Conservation (phyloP, 2,797 vertebrate species). For the Coranthus polyacanthus region DNA sequence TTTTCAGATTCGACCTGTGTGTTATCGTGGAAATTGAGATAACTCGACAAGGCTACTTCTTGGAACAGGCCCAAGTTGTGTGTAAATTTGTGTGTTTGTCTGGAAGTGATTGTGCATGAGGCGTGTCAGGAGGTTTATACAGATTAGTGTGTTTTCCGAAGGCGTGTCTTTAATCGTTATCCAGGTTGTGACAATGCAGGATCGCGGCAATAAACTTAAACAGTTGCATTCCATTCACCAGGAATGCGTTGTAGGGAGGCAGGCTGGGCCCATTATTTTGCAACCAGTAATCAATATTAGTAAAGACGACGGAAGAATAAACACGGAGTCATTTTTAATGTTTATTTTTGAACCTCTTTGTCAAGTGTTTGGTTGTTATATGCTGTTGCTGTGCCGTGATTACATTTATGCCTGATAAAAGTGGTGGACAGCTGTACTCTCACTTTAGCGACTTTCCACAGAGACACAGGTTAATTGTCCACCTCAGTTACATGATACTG, state of each 20-base stretch:
- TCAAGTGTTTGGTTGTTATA: slow-evolving; percentile 17
- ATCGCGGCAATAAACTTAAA: slow-evolving; percentile 41
- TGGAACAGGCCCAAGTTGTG: slow-evolving; percentile 25
- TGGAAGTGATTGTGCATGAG: slow-evolving; percentile 54
- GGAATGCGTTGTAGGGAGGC: background rate
- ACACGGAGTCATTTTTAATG: background rate
- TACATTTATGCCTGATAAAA: slow-evolving; percentile 18
- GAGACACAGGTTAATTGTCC: background rate
- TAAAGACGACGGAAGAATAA: background rate
- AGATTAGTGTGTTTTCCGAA: slow-evolving; percentile 63
- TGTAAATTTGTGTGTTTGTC: slow-evolving; percentile 40
- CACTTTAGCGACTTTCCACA: slow-evolving; percentile 1
- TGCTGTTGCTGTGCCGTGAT: slow-evolving; percentile 27
- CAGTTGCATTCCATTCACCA: slow-evolving; percentile 18
- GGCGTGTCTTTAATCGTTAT: slow-evolving; percentile 61
- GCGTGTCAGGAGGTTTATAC: slow-evolving; percentile 59
- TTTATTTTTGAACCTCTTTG: background rate
- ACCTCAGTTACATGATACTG: slow-evolving; percentile 1
- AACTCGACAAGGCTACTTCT: background rate
- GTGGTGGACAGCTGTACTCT: background rate
- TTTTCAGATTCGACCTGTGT: no score
- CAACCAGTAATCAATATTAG: background rate
- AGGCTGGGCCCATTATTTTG: background rate
- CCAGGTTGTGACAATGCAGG: slow-evolving; percentile 41
- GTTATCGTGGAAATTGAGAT: background rate